These are phyloP conservation scores for Ectobius pallidus DNA, from an alignment of 2,888 invertebrate species.

Conservation along the genomic window DNA sequence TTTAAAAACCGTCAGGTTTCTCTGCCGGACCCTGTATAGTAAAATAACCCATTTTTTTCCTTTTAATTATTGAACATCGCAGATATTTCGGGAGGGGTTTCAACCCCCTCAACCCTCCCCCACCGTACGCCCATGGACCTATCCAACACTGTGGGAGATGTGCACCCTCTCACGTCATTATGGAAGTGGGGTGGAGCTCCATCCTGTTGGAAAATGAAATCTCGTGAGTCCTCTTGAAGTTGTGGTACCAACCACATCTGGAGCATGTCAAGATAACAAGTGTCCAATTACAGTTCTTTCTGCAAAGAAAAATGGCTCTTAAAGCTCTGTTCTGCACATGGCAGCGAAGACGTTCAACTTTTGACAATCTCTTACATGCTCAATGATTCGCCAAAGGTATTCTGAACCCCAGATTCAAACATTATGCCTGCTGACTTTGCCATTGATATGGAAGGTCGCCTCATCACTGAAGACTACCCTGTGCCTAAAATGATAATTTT, in stretches of 20 bases:
- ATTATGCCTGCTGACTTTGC: not conserved
- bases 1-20: too few relatives aligned
- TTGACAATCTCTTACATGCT: not conserved
- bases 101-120: too few relatives aligned
- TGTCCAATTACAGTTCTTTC: not conserved
- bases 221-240: not conserved
- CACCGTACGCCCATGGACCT: too few relatives aligned
- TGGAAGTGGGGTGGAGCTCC: too few relatives aligned
- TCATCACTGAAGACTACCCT: constrained; percentile 1
- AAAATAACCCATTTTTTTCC: not conserved
- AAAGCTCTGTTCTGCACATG: not conserved
- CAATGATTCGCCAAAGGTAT: not conserved
- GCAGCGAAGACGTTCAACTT: not conserved
- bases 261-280: not conserved
- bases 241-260: not conserved
- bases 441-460: not conserved
- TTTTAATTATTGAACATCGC: too few relatives aligned
- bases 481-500: not conserved
- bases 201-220: too few relatives aligned
- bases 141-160: not conserved
- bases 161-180: not conserved
- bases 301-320: not conserved
- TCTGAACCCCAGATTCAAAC: not conserved
- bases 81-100: too few relatives aligned
- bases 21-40: too few relatives aligned